Evolutionary conservation across 2,888 invertebrate genomes (phyloP), one percentile per base, ranked within the genome.

Genomic region (Harpalus rufipes): DNA sequence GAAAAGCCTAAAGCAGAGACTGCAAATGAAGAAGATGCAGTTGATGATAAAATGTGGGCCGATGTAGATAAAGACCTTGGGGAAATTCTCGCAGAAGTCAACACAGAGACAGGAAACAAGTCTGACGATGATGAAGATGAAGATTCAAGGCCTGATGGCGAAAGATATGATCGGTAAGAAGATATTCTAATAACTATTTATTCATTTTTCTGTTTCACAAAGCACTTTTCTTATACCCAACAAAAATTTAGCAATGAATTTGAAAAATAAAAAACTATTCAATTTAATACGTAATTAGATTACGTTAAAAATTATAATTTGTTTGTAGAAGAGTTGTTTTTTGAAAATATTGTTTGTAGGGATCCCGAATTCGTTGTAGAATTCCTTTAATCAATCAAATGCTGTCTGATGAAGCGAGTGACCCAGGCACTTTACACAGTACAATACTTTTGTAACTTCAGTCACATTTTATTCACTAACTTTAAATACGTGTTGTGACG

Each of bases 1-100:
- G 88, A 87, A 63, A 86, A 86, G 84, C 84, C 84, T 16, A 76
- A 86, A 79, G 12, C 78, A 51, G 83, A 85, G 7, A 58, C n/a
- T 10, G 68, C 59, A 44, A 87, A 87, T 25, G 92, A 91, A n/a
- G 92, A 91, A 32, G 94, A 92, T 56, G 91, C 92, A 41, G 93
- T 91, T 85, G 94, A 95, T 87, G 95, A 95, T 87, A 95, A 96
- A 88, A 89, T 95, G 84, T 96, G 96, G 96, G 96, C 95, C 32
- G 96, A 96, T 90, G 96, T 96, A 41, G 96, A 96, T 89, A 96
- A 96, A 89, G 96, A 96, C 90, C 92, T 96, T 86, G 96, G 96
- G 5, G 96, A 96, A 88, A 92, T 96, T 81, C 91, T 96, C 51
- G 93, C 95, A 12, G 95, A 94, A 89, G 94, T 93, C 39, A 78